Evolutionary conservation across 1,140 invertebrate species (phyloP).

Genomic region (Colletes latitarsis): DNA sequence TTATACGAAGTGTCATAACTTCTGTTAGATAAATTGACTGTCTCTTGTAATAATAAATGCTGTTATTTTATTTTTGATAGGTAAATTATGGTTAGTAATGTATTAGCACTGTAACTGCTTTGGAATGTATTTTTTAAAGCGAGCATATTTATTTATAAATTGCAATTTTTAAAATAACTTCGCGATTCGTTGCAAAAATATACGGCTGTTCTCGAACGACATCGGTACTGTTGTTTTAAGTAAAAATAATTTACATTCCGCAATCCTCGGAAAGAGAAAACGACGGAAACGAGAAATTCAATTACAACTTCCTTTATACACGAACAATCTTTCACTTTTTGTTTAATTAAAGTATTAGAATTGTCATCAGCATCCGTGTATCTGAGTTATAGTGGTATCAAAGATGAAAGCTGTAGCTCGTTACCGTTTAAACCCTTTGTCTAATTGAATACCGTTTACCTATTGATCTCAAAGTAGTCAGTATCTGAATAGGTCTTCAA

Average conservation of each 20-base stretch:
- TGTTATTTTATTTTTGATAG: too few relatives aligned
- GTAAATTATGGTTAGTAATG: too few relatives aligned
- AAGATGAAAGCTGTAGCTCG: constrained; percentile 38
- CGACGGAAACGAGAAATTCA: background rate
- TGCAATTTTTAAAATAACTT: too few relatives aligned
- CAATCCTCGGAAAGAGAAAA: background rate
- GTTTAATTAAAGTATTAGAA: constrained; percentile 16
- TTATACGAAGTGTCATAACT: too few relatives aligned
- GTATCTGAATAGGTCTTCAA: background rate
- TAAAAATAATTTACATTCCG: background rate
- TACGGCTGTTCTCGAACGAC: background rate
- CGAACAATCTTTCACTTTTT: background rate
- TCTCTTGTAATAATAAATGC: too few relatives aligned
- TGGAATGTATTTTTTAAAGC: too few relatives aligned
- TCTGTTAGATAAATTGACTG: too few relatives aligned
- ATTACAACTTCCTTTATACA: background rate
- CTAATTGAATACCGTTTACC: constrained; percentile 48
- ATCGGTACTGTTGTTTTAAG: background rate
- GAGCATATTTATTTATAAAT: too few relatives aligned
- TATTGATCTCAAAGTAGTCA: constrained; percentile 17
- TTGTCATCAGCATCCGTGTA: background rate
- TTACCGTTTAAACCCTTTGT: constrained; percentile 42
- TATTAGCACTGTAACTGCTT: too few relatives aligned
- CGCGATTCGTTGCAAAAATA: too few relatives aligned
- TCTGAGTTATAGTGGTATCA: constrained; percentile 10